Evolutionary conservation across 2,888 invertebrate genomes (phyloP), one percentile per base, ranked within the genome.

Genomic region (Cyrtodaria siliqua): DNA sequence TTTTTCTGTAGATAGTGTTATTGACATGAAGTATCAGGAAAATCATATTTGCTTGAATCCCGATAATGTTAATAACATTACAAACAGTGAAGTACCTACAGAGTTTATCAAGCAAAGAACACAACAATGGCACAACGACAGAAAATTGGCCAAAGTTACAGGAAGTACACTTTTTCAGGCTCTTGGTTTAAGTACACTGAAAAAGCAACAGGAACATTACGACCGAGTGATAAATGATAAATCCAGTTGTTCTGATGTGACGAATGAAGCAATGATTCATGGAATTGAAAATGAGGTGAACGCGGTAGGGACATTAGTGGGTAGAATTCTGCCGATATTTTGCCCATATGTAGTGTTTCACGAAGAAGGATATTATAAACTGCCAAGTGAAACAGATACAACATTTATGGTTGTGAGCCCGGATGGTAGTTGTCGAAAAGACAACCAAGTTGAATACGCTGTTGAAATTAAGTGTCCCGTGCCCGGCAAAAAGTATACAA

Each of bases 401-500:
- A n/a, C n/a, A n/a, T n/a, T n/a, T n/a, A n/a, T n/a, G n/a, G n/a
- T n/a, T n/a, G n/a, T n/a, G n/a, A n/a, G n/a, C n/a, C n/a, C n/a
- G n/a, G n/a, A n/a, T n/a, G n/a, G n/a, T n/a, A n/a, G n/a, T n/a
- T n/a, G n/a, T n/a, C n/a, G n/a, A n/a, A n/a, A n/a, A n/a, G n/a
- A n/a, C n/a, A n/a, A n/a, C n/a, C 23, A 20, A 2, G 23, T 14
- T 4, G 9, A 20, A 20, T 14, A 63, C n/a, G n/a, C n/a, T n/a
- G n/a, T n/a, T n/a, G n/a, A n/a, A n/a, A n/a, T n/a, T n/a, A n/a
- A n/a, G n/a, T n/a, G n/a, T n/a, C n/a, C n/a, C n/a, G n/a, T n/a
- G n/a, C n/a, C n/a, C n/a, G n/a, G n/a, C n/a, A n/a, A 71, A 27
- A 27, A 42, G 9, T 57, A 40, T 18, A 44, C 59, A 29, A 56